These are phyloP conservation scores for Lasiurus cinereus DNA, from an alignment of 2,113 vertebrate species.

Conservation along the genomic window DNA sequence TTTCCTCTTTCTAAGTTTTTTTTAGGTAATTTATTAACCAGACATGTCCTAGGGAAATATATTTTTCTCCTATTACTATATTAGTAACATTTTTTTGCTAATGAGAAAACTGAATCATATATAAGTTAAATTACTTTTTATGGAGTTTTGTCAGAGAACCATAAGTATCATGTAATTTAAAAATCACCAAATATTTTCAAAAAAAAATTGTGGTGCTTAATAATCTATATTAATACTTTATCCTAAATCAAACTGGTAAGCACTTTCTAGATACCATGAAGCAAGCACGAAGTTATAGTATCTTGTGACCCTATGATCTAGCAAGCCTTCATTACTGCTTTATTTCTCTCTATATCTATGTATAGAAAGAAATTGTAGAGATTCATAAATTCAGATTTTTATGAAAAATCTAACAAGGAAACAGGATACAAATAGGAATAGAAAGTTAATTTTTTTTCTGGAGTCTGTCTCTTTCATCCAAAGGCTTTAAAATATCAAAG, in stretches of 20 bases:
- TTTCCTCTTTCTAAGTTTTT: slow-evolving; percentile 12
- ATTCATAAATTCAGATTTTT: slow-evolving; percentile 15
- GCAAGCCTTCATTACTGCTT: not conserved
- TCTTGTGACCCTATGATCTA: not conserved
- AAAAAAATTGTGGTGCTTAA: not conserved
- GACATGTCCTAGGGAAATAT: not conserved
- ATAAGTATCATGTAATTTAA: slow-evolving; percentile 18
- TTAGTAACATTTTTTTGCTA: slow-evolving; percentile 56
- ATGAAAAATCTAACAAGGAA: not conserved
- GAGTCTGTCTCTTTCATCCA: not conserved
- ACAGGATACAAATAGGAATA: not conserved
- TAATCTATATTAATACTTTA: not conserved
- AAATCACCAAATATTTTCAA: slow-evolving; percentile 26
- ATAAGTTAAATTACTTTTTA: slow-evolving; percentile 9
- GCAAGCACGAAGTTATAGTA: no score
- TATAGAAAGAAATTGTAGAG: not conserved
- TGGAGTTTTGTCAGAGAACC: not conserved
- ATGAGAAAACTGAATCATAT: slow-evolving; percentile 41
- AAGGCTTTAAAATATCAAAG: not conserved
- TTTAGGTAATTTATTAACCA: slow-evolving; percentile 29
- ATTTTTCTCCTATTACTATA: slow-evolving; percentile 4
- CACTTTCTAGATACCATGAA: not conserved
- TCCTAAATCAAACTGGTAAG: not conserved
- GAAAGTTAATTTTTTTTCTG: not conserved
- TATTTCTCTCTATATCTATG: not conserved